Evolutionary conservation across 1,140 invertebrate species (phyloP), one percentile per base, ranked within the genome.

Genomic region (Holotrichia oblita): DNA sequence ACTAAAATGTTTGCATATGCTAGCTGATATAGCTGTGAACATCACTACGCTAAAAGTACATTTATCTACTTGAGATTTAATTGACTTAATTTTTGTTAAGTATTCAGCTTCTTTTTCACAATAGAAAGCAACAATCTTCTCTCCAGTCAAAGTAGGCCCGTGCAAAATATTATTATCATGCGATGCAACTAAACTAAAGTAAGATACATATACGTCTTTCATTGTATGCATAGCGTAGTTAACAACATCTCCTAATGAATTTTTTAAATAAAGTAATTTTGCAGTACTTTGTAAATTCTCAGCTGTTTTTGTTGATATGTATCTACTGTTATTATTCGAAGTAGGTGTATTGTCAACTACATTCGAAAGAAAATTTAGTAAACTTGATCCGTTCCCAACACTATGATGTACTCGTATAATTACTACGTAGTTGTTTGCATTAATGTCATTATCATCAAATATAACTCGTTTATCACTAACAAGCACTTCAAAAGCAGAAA

Each of bases 101-200:
- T 80, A 80, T 64, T 80, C 77, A 3, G 40, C 61, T 6, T 76
- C 69, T 17, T 77, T 74, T 41, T 80, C 79, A 2, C 72, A 55
- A 14, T 73, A 55, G 69, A 44, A 80, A 12, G 44, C 79, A 2
- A 77, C 14, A 10, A 77, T 40, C 55, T 77, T 80, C 12, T 73
- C 44, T 12, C 76, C 79, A 12, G n/a, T 73, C 10, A 80, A 6
- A 6, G 1, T 22, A 22, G 20, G 22, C 10, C 17, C 17, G 10
- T 64, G 61, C 22, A 64, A 64, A 64, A 64, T 64, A 24, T 64
- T 64, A 27, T 64, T 22, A 64, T 64, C 61, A 20, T 64, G 17
- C 0, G 61, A 20, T 27, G 14, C 17, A 20, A 64, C 2, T 64
- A 64, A 27, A 22, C 20, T 6, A 20, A 64, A 64, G 10, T 64